These are phyloP conservation scores for Eublepharis macularius DNA, from an alignment of 2,113 vertebrate genomes.

Conservation along the genomic window DNA sequence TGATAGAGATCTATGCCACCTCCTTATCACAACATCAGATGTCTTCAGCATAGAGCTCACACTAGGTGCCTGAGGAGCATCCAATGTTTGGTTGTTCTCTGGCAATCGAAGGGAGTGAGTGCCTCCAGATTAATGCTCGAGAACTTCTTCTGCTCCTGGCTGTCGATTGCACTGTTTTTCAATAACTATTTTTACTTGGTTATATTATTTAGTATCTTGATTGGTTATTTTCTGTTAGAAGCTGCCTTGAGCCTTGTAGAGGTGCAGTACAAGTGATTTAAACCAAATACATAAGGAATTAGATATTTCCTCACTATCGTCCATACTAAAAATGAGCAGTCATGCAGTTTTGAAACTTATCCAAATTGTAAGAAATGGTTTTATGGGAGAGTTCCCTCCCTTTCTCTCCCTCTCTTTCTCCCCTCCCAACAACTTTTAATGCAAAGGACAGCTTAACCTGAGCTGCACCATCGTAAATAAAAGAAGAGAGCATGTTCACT, in stretches of 20 bases:
- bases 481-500: conserved; percentile 53
- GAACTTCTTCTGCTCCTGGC: too few relatives aligned
- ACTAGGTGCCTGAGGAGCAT: too few relatives aligned
- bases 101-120: too few relatives aligned
- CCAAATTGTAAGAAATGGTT: background rate
- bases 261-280: background rate
- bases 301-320: conserved; percentile 1
- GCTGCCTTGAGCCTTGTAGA: background rate
- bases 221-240: background rate
- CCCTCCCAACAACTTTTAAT: background rate
- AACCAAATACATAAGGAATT: conserved; percentile 11
- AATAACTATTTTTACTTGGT: background rate
- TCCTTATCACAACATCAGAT: too few relatives aligned
- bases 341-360: background rate
- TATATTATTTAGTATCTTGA: background rate
- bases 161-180: background rate
- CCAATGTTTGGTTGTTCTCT: too few relatives aligned
- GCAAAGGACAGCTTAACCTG: conserved; percentile 33
- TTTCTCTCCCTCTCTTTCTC: background rate
- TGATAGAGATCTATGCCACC: too few relatives aligned
- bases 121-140: too few relatives aligned
- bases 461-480: conserved; percentile 42
- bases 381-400: background rate
- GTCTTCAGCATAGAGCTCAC: too few relatives aligned
- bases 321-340: conserved; percentile 8